Base-by-base conservation (phyloP, 2,797 vertebrate species). In the Hemibagrus guttatus region DNA sequence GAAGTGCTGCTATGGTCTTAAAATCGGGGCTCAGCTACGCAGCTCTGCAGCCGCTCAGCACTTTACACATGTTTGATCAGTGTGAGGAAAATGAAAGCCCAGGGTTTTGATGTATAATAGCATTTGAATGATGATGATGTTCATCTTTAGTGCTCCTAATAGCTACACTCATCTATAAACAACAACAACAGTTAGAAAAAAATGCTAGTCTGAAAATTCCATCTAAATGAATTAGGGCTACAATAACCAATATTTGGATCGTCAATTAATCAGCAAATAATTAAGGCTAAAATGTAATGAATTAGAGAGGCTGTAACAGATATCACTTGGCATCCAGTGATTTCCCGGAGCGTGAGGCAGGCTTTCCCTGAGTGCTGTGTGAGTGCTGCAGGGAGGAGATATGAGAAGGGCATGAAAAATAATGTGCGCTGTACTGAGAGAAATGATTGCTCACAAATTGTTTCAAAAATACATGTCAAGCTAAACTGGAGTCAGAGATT, bases 71-170 rank as follows among this genome's bases (percentile, higher is more conserved):
- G 79, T 84, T n/a, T 28, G 86, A 84, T 84, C 64, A 1, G 14
- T 64, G 39, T 61, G 79, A 28, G 63, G 63, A 49, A 78, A 76
- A 78, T 35, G 72, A 83, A 68, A 59, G 31, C 35, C 31, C 8
- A 26, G 19, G 58, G 46, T 61, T 56, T 66, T 66, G 26, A 23
- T 84, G 74, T 87, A 39, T 84, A 79, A 84, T 84, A 64, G 75
- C 72, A 39, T 68, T 75, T 68, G 63, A 64, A 76, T 66, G 71
- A 86, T 74, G 56, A 9, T 59, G 68, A 74, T 31, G 82, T 9
- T 31, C 61, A 49, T 68, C 56, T 80, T 63, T 23, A 63, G n/a
- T 59, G 74, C 71, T 49, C 11, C 39, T 84, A 80, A 83, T 69
- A 39, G 54, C 54, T 61, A 0, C n/a, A 19, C n/a, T 14, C 26